phyloP scores from a whole-genome alignment of 2,113 vertebrate species.

The Microtus richardsoni region DNA sequence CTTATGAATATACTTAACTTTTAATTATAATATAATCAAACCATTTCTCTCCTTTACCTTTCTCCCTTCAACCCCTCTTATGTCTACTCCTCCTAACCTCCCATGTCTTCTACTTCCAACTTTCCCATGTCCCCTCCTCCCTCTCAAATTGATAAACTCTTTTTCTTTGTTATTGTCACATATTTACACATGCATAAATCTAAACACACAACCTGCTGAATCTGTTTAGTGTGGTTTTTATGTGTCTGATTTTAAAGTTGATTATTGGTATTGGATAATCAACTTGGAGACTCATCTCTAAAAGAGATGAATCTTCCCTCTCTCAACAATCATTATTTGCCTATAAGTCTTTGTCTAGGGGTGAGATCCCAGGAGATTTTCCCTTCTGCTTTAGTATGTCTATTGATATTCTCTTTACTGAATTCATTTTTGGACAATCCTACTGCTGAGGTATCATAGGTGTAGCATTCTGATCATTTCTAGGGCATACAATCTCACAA shows the following conservation, averaged over 20 bases:
- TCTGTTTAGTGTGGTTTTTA: not conserved
- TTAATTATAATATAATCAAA: too few species aligned
- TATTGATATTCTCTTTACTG: not conserved
- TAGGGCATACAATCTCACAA: not conserved
- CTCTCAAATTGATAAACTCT: not conserved
- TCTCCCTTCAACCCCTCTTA: too few species aligned
- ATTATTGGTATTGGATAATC: too few species aligned
- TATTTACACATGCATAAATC: not conserved
- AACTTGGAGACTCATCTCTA: not conserved
- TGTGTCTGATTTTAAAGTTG: not conserved
- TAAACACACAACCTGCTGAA: not conserved
- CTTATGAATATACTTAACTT: not conserved
- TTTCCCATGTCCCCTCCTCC: not conserved
- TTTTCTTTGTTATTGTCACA: not conserved
- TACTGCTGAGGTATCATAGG: not conserved
- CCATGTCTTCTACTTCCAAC: not conserved
- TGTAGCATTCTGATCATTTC: not conserved
- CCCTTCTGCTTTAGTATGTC: not conserved
- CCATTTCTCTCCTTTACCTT: too few species aligned
- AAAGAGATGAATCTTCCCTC: not conserved
- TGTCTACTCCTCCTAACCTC: not conserved
- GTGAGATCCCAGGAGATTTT: not conserved
- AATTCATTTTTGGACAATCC: not conserved
- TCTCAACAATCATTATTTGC: not conserved
- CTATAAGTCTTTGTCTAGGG: not conserved